These are phyloP conservation scores for Shinisaurus crocodilurus DNA, from an alignment of 2,113 vertebrate species.

Conservation along the genomic window DNA sequence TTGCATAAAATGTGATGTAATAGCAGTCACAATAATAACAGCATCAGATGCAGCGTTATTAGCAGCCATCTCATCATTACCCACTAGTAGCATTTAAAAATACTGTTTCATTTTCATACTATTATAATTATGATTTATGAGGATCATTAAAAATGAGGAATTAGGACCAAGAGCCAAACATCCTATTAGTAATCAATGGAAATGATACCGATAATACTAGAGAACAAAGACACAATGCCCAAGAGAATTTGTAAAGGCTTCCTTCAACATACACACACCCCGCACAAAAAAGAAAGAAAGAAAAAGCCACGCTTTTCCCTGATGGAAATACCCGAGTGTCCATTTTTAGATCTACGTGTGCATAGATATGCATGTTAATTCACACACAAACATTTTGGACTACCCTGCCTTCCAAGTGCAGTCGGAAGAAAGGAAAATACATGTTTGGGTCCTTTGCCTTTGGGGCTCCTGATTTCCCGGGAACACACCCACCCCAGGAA, in stretches of 20 bases:
- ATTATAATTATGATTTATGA: no score
- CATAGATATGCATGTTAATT: accelerated
- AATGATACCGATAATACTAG: background rate
- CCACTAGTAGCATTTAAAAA: background rate
- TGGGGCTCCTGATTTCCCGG: background rate
- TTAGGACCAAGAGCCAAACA: background rate
- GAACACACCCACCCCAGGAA: constrained; percentile 20
- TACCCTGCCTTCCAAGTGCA: background rate
- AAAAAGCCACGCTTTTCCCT: background rate
- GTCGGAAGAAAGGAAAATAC: background rate
- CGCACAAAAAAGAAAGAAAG: no score
- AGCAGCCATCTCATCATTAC: background rate
- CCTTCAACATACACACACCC: background rate
- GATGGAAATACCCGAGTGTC: background rate
- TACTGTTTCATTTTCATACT: background rate
- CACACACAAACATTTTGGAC: no score
- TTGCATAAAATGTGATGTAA: constrained; percentile 8
- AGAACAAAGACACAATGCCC: constrained; percentile 5
- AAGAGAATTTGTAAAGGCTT: background rate
- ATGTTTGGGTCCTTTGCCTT: background rate
- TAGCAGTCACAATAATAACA: constrained; percentile 28
- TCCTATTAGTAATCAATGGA: background rate
- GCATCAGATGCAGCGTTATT: background rate
- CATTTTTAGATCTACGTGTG: background rate
- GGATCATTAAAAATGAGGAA: background rate